Conservation (phyloP, 2,797 vertebrate genomes). For the Dallia pectoralis region DNA sequence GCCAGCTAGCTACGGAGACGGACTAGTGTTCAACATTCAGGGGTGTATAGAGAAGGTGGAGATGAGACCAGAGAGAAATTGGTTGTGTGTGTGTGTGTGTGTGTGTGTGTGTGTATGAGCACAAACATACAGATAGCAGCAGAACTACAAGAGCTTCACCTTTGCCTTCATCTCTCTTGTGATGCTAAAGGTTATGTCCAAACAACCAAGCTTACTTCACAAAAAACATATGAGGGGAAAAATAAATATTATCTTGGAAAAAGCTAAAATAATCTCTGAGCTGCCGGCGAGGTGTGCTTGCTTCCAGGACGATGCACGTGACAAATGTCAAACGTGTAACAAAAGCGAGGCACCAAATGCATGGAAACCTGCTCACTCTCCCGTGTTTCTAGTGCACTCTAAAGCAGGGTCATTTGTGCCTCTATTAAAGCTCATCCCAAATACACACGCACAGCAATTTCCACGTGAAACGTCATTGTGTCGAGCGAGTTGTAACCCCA, state of each 20-base stretch:
- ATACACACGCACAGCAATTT: background rate
- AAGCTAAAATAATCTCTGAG: conserved; percentile 34
- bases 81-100: conserved; percentile 11
- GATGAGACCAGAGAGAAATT: background rate
- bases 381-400: conserved; percentile 49
- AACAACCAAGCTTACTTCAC: background rate
- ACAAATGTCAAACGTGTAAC: conserved; percentile 67
- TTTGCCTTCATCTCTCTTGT: background rate
- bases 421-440: conserved; percentile 34
- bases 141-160: background rate
- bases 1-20: conserved; percentile 4
- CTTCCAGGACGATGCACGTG: conserved; percentile 55
- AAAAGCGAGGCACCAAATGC: conserved; percentile 56
- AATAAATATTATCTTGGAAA: conserved; percentile 29
- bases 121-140: no score
- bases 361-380: conserved; percentile 44
- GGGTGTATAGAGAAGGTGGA: background rate
- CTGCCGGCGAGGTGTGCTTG: conserved; percentile 45
- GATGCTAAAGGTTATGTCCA: background rate
- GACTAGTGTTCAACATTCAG: background rate
- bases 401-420: conserved; percentile 57
- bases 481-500: no score
- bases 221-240: conserved; percentile 40
- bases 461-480: no score
- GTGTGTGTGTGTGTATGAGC: background rate